Conservation (phyloP, 2,888 invertebrate genomes). For the Argyresthia goedartella region DNA sequence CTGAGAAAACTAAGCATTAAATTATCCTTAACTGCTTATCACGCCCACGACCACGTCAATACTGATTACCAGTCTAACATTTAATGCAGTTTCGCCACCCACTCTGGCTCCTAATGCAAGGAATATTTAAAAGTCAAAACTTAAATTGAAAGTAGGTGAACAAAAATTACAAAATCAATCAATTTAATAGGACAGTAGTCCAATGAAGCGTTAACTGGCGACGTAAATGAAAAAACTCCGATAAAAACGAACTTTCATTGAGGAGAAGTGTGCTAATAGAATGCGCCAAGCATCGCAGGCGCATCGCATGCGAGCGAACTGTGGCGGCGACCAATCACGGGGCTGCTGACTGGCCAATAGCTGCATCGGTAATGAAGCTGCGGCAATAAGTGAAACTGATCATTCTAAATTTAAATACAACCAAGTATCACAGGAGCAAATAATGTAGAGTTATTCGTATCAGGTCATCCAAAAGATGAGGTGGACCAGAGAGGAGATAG, state of each 20-base stretch:
- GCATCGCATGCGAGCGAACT: conserved; percentile 26
- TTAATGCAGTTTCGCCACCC: not conserved
- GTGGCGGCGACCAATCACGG: not conserved
- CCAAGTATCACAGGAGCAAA: not conserved
- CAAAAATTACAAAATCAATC: conserved; percentile 29
- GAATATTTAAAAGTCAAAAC: not conserved
- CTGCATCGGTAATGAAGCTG: conserved; percentile 34
- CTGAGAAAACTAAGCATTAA: not conserved
- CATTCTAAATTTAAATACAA: conserved; percentile 9
- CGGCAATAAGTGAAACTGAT: conserved; percentile 46
- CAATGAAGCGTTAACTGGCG: conserved; percentile 28
- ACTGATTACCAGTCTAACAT: too few relatives aligned
- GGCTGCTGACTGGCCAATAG: conserved; percentile 26
- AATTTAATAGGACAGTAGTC: conserved; percentile 30
- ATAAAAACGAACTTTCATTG: conserved; percentile 56
- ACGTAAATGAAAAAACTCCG: conserved; percentile 48
- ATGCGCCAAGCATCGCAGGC: conserved; percentile 21
- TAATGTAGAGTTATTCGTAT: too few relatives aligned
- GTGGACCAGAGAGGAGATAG: too few relatives aligned
- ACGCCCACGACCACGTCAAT: not conserved
- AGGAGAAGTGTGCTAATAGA: conserved; percentile 51
- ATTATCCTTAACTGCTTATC: conserved; percentile 1
- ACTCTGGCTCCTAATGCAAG: not conserved
- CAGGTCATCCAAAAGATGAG: too few relatives aligned
- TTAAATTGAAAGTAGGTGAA: conserved; percentile 12